Base-by-base conservation (phyloP, 1,140 invertebrate species). In the Elymnias hypermnestra region DNA sequence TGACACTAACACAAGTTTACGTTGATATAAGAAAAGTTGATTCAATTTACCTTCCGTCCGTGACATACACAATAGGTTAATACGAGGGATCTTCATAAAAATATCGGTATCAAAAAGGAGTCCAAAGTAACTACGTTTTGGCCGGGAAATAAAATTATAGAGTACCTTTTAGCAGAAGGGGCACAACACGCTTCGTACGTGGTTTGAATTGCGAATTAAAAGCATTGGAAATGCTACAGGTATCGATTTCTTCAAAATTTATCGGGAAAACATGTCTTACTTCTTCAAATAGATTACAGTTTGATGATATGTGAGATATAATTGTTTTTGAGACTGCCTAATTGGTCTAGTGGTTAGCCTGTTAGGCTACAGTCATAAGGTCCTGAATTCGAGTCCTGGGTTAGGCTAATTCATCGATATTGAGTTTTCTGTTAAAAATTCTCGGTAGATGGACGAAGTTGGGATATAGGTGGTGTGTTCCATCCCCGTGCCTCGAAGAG, bases 101-200 rank as follows among this genome's bases (percentile, higher is more conserved):
- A 71, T 79, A 83, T 76, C 75, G 63, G 61, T 79, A 79, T 66
- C 26, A 29, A 29, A 12, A 29, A 29, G 26, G 26, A 12, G 13
- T 29, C 26, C 64, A 39, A 49, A 50, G 63, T 77, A 79, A 79
- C 68, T 74, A 73, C 73, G 55, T 83, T 76, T 83, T 72, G 78
- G 75, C 72, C 69, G 73, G 75, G 50, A 83, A 83, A 83, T 83
- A 83, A 83, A 83, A 83, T 83, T 83, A 83, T 74, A 78, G 72
- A 83, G 73, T 76, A 72, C 73, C 78, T 77, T 75, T 83, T 76
- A 60, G 65, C 51, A 66, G 71, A n/a, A n/a, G 65, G 72, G 72
- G 59, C 77, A 72, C 72, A 76, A 73, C 72, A 82, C 67, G 67
- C 63, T 66, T 41, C 44, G 40, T 5, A 58, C 71, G 72, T 46